These are phyloP conservation scores for Harpalus rufipes DNA, from an alignment of 2,888 invertebrate species.

Conservation along the genomic window DNA sequence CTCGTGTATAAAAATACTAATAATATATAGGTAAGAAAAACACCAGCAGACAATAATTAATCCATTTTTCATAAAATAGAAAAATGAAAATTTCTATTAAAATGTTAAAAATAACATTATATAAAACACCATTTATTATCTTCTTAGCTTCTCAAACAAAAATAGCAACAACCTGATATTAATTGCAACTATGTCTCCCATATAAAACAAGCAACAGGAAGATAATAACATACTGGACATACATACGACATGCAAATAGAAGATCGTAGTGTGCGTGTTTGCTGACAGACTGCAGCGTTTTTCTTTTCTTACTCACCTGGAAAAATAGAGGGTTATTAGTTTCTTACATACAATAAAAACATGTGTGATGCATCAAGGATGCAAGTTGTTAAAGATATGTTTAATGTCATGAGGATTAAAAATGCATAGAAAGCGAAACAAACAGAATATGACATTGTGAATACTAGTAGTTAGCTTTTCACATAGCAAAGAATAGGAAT, in stretches of 20 bases:
- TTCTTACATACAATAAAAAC: conserved; percentile 38
- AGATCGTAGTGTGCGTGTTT: not conserved
- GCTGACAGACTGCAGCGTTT: conserved; percentile 7
- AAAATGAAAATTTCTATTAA: not conserved
- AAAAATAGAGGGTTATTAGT: conserved; percentile 42
- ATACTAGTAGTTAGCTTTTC: too few relatives aligned
- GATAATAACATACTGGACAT: conserved; percentile 19
- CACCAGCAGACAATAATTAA: too few relatives aligned
- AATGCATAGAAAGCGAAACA: not conserved
- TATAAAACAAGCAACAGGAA: not conserved
- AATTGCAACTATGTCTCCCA: not conserved
- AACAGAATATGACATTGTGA: not conserved
- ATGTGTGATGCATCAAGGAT: conserved; percentile 15
- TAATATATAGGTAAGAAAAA: too few relatives aligned
- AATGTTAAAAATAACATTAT: not conserved
- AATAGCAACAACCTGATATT: not conserved
- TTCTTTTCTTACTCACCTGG: conserved; percentile 33
- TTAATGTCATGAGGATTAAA: not conserved
- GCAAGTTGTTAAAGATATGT: not conserved
- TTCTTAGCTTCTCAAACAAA: not conserved
- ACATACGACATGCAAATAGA: conserved; percentile 40
- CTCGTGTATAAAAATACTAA: too few relatives aligned
- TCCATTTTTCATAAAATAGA: too few relatives aligned
- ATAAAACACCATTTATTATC: not conserved
- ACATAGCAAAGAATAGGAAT: too few relatives aligned